These are phyloP conservation scores for Drosophila eohydei DNA, from an alignment of 2,888 invertebrate species.

Conservation along the genomic window DNA sequence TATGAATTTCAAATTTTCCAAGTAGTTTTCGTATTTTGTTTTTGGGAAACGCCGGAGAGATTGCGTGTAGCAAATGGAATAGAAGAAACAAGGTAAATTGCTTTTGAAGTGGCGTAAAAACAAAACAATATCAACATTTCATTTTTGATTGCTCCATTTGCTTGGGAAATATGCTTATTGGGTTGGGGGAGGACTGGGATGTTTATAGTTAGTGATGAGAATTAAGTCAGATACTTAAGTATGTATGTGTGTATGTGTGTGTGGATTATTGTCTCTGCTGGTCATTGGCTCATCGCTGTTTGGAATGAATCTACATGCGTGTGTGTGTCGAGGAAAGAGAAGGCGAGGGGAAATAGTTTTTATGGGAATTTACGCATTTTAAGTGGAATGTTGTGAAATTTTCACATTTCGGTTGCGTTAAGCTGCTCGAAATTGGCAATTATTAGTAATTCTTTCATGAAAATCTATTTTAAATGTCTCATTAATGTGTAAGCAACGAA, in stretches of 20 bases:
- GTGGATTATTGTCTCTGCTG: slow-evolving; percentile 11
- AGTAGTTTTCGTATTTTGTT: slow-evolving; percentile 25
- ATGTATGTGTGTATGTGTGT: not conserved
- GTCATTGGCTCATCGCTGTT: slow-evolving; percentile 21
- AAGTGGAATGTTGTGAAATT: slow-evolving; percentile 30
- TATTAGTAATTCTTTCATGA: slow-evolving; percentile 9
- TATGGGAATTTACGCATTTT: slow-evolving; percentile 29
- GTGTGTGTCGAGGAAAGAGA: not conserved
- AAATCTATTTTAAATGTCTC: slow-evolving; percentile 2
- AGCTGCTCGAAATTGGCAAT: slow-evolving; percentile 22
- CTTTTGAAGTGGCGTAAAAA: slow-evolving; percentile 64
- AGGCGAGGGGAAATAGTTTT: slow-evolving; percentile 13
- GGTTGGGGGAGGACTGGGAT: slow-evolving; percentile 6
- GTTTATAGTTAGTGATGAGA: not conserved
- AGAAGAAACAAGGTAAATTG: slow-evolving; percentile 69
- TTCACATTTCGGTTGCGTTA: slow-evolving; percentile 24
- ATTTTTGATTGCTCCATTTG: slow-evolving; percentile 59
- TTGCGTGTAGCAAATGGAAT: slow-evolving; percentile 33
- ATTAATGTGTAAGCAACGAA: not conserved
- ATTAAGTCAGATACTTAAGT: not conserved
- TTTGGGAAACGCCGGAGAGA: slow-evolving; percentile 39
- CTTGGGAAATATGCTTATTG: slow-evolving; percentile 23
- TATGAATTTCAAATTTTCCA: slow-evolving; percentile 41
- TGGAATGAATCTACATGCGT: not conserved
- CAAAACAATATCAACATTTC: slow-evolving; percentile 43